Conservation (phyloP, 30 jellyfish, hydroid and myxozoan species). For the Sanderia malayensis region DNA sequence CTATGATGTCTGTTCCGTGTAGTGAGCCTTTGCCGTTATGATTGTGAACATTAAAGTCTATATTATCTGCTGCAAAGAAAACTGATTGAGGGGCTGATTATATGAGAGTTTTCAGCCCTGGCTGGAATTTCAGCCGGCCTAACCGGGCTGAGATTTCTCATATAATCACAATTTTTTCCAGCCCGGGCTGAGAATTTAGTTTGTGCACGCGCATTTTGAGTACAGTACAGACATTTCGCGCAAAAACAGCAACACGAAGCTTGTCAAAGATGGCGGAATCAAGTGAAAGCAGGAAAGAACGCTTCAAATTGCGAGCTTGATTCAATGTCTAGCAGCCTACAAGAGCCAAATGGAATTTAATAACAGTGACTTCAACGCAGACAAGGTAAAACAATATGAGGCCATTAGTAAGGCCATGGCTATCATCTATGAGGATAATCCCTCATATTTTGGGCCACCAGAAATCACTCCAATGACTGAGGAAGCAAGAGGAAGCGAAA, state of each 20-base stretch:
- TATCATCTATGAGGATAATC: constrained; percentile 1
- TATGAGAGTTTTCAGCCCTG: not conserved
- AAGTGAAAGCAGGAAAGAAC: constrained; percentile 7
- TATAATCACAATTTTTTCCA: no score
- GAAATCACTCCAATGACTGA: constrained; percentile 16
- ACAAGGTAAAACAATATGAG: constrained; percentile 25
- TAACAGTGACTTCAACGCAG: constrained; percentile 30
- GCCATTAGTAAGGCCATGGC: constrained; percentile 34
- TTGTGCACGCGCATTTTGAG: not conserved
- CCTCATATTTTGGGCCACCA: constrained; percentile 26
- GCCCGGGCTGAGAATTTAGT: not conserved
- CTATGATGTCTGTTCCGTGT: constrained; percentile 4
- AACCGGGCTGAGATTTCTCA: no score
- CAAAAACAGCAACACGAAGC: constrained; percentile 6
- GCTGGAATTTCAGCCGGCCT: no score
- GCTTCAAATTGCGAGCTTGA: constrained; percentile 18
- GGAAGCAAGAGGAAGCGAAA: constrained; percentile 23
- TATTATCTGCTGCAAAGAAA: constrained; percentile 1
- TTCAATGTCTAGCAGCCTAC: constrained; percentile 8
- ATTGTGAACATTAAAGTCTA: not conserved
- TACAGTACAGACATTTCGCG: constrained; percentile 21
- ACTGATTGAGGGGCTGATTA: no score
- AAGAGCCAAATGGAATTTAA: constrained; percentile 27
- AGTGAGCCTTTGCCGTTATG: not conserved
- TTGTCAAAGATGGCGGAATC: constrained; percentile 8